These are phyloP conservation scores for Aspidiotus destructor DNA, from an alignment of 2,888 invertebrate genomes.

Conservation along the genomic window DNA sequence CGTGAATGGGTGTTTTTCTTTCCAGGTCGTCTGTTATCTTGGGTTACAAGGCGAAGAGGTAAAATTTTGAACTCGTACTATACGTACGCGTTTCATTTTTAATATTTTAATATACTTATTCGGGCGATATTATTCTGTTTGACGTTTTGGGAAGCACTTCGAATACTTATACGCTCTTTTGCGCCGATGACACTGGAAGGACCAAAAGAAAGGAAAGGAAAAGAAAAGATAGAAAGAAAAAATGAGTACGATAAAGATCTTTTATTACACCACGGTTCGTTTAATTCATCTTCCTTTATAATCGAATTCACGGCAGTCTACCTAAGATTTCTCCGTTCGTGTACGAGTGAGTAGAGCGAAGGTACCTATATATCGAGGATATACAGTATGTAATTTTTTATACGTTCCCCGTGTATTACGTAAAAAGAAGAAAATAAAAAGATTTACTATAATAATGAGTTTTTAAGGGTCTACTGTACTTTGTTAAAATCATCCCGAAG, in stretches of 20 bases:
- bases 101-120: slow-evolving; percentile 3
- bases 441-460: too few species aligned
- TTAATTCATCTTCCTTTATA: slow-evolving; percentile 27
- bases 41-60: not conserved
- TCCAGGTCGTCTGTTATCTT: not conserved
- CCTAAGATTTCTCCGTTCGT: too few species aligned
- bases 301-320: slow-evolving; percentile 8
- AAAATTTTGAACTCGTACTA: slow-evolving; percentile 19
- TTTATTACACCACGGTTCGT: slow-evolving; percentile 23
- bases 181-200: slow-evolving; percentile 20
- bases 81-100: not conserved
- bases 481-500: too few species aligned
- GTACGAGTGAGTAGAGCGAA: too few species aligned
- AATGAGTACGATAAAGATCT: slow-evolving; percentile 25
- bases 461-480: too few species aligned
- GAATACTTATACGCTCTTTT: not conserved
- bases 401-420: too few species aligned
- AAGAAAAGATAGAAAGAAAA: not conserved
- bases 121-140: not conserved
- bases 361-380: too few species aligned
- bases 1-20: not conserved
- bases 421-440: too few species aligned
- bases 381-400: too few species aligned
- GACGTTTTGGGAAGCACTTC: slow-evolving; percentile 2
- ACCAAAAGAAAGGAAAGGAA: slow-evolving; percentile 5